These are phyloP conservation scores for Mercenaria mercenaria DNA, from an alignment of 1,140 invertebrate genomes.

Conservation along the genomic window DNA sequence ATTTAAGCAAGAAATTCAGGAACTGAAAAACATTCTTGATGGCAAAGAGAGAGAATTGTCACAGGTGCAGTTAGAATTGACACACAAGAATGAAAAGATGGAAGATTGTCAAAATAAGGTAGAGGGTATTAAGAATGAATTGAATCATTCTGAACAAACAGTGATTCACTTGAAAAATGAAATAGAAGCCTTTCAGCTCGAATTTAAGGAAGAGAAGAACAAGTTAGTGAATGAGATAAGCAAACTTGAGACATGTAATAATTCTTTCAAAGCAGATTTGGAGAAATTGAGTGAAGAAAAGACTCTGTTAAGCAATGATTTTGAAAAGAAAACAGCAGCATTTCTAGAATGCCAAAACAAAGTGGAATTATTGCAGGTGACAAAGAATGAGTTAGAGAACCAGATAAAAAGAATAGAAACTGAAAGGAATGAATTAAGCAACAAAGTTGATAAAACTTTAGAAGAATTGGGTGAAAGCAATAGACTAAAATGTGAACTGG, in stretches of 20 bases:
- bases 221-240: neutral
- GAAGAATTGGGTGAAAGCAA: neutral
- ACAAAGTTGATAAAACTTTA: neutral
- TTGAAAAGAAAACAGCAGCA: neutral
- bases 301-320: neutral
- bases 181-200: neutral
- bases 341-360: conserved; percentile 3
- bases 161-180: conserved; percentile 20
- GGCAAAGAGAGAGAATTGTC: conserved; percentile 45
- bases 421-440: conserved; percentile 1
- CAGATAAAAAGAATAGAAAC: neutral
- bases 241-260: neutral
- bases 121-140: neutral
- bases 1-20: conserved; percentile 50
- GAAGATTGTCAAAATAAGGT: neutral
- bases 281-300: conserved; percentile 17
- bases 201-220: conserved; percentile 7
- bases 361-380: neutral
- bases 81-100: conserved; percentile 15
- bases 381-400: conserved; percentile 34
- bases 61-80: conserved; percentile 5
- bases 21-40: conserved; percentile 39
- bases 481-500: neutral
- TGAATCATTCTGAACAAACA: neutral
- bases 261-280: neutral